Evolutionary conservation across 2,888 invertebrate species (phyloP), one percentile per base, ranked within the genome.

Genomic region (Pheosia gnoma): DNA sequence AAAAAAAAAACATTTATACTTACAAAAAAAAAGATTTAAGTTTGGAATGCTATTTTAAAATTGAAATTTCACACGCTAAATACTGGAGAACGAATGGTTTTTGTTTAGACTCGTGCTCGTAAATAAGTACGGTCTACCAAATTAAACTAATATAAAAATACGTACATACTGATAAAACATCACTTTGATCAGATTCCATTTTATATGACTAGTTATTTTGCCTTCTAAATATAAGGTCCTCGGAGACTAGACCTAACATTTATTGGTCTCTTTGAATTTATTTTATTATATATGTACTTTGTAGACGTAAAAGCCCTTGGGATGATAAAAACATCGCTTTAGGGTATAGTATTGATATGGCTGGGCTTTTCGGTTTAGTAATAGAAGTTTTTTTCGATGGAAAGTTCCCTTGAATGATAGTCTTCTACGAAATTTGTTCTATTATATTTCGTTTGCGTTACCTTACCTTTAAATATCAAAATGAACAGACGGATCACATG

Each of bases 331-430:
- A 65, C 58, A 58, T 25, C 25, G 53, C 51, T 59, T 43, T 59
- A 65, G 57, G 25, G 25, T 25, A 25, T 25, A 25, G 25, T 53
- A 66, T 60, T 49, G 47, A 70, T 62, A 55, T 51, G 25, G 25
- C 52, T 67, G 49, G 65, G 63, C 65, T 43, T 64, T 57, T 54
- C 60, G 58, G 59, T 62, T 59, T 53, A 63, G 62, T 74, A 68
- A 71, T 59, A 58, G 49, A 75, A 68, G 63, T 69, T 71, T 66
- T 66, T 65, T 59, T 51, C 8, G 62, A 59, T 60, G 54, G 53
- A 65, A 49, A 59, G 53, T 39, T 67, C 69, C 66, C 67, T 61
- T n/a, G 62, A 67, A 71, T 43, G 58, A 53, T 9, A 37, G 53
- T 25, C 25, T 25, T 10, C 9, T 51, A 51, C 10, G 53, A 53